Conservation (phyloP, 2,888 invertebrate genomes). For the Rhamphomyia laevipes region DNA sequence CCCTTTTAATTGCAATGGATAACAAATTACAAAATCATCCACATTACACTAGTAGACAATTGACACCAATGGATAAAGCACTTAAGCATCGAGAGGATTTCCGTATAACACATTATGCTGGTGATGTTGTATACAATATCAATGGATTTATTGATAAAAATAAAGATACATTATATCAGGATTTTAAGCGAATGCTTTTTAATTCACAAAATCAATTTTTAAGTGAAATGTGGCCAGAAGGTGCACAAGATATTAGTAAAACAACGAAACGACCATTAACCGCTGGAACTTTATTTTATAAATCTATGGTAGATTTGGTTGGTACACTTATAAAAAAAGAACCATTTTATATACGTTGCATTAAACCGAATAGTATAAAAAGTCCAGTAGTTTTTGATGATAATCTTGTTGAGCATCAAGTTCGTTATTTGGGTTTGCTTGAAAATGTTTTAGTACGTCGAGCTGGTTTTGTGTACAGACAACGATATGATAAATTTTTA, state of each 20-base stretch:
- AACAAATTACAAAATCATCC: conserved; percentile 71
- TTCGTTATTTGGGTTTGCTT: conserved; percentile 73
- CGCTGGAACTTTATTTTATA: conserved; percentile 88
- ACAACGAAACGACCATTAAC: conserved; percentile 92
- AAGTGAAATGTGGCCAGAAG: conserved; percentile 92
- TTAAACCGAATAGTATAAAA: conserved; percentile 94
- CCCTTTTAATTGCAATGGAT: conserved; percentile 88
- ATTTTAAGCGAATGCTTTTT: conserved; percentile 85
- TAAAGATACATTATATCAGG: conserved; percentile 92
- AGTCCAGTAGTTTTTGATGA: conserved; percentile 76
- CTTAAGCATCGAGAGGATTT: conserved; percentile 69
- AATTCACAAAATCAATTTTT: conserved; percentile 69
- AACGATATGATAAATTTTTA: conserved; percentile 86
- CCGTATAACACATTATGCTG: conserved; percentile 87
- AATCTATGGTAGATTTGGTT: conserved; percentile 84
- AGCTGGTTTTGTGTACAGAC: conserved; percentile 94
- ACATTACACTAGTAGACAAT: conserved; percentile 81
- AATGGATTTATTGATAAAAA: conserved; percentile 94
- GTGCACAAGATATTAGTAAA: conserved; percentile 76
- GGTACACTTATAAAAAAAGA: conserved; percentile 82
- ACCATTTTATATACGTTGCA: conserved; percentile 93
- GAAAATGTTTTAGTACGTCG: conserved; percentile 93
- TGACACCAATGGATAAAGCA: conserved; percentile 70
- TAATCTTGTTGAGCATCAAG: conserved; percentile 47
- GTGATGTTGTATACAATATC: conserved; percentile 86